Evolutionary conservation across 92 coral and sea anemone genomes (phyloP).

Genomic region (Heliopora coerulea): DNA sequence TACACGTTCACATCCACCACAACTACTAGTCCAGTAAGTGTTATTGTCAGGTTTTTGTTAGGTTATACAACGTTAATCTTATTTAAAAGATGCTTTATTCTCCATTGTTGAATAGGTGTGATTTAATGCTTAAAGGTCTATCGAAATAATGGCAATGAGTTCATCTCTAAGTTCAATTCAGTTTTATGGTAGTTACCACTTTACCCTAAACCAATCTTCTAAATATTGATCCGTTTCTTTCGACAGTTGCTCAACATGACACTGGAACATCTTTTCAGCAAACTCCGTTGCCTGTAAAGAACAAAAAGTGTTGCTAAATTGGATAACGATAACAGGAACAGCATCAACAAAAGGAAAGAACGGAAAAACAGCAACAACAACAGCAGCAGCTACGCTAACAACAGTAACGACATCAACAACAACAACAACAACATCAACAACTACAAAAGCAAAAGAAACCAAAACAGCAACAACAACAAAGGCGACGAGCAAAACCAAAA

Average conservation of each 20-base stretch:
- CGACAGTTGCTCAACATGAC: constrained; percentile 66
- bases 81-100: no score
- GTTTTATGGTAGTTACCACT: no score
- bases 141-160: no score
- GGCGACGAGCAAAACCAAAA: not conserved
- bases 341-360: not conserved
- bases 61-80: no score
- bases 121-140: no score
- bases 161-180: no score
- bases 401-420: not conserved
- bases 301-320: constrained; percentile 1
- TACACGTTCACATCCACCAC: no score
- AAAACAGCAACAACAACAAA: not conserved
- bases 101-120: no score
- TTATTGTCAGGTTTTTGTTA: no score
- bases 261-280: constrained; percentile 59
- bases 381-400: not conserved
- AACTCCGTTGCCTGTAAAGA: constrained; percentile 73
- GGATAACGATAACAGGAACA: not conserved
- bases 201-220: constrained; percentile 77
- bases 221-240: constrained; percentile 50
- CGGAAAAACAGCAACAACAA: not conserved
- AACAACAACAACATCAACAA: not conserved
- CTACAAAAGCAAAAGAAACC: not conserved
- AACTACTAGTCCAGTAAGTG: no score